Conservation (phyloP, 2,888 invertebrate genomes). For the Athalia cordata region DNA sequence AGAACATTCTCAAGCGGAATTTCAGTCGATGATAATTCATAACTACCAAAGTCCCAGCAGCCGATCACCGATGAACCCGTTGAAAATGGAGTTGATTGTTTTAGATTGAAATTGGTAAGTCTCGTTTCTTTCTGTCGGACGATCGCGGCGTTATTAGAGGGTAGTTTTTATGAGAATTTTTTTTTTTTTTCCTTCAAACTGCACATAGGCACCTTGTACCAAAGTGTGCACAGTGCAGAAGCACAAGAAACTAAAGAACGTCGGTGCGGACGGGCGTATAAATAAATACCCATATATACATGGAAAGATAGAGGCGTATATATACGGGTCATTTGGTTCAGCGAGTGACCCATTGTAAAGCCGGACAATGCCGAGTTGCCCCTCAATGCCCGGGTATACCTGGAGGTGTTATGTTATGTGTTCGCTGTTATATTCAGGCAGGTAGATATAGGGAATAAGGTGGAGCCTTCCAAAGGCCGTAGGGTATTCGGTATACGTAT, state of each 20-base stretch:
- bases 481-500: conserved; percentile 11
- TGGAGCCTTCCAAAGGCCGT: background rate
- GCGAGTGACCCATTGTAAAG: conserved; percentile 69
- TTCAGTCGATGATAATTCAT: too few species aligned
- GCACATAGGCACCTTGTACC: background rate
- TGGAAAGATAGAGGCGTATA: background rate
- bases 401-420: conserved; percentile 70
- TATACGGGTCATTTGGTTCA: conserved; percentile 63
- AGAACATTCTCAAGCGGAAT: too few species aligned
- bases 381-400: conserved; percentile 65
- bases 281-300: conserved; percentile 29
- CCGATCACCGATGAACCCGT: too few species aligned
- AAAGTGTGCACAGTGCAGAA: background rate
- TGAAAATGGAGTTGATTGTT: too few species aligned
- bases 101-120: too few species aligned
- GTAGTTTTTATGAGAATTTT: too few species aligned
- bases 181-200: background rate
- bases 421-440: conserved; percentile 65
- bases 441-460: conserved; percentile 49
- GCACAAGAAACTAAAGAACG: background rate
- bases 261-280: background rate
- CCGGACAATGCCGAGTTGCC: conserved; percentile 66
- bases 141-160: too few species aligned
- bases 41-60: too few species aligned
- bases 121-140: too few species aligned